phyloP scores from a whole-genome alignment of 2,113 vertebrate species.

The Saimiri boliviensis region DNA sequence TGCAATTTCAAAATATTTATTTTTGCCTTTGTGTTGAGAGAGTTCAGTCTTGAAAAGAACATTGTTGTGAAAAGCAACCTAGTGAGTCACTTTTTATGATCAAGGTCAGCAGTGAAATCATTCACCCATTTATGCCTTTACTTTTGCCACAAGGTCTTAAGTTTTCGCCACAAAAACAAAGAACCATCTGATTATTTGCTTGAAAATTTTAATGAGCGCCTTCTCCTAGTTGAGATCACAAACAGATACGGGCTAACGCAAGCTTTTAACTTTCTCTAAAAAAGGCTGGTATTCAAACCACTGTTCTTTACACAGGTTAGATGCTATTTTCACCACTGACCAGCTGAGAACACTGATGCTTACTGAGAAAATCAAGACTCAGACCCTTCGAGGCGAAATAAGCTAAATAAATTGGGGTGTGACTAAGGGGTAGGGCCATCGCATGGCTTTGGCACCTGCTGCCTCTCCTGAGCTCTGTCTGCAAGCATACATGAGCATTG shows the following conservation, averaged over 20 bases:
- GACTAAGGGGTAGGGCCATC: neutral
- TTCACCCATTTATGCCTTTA: neutral
- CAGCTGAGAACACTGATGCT: neutral
- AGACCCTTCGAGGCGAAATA: neutral
- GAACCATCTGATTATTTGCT: neutral
- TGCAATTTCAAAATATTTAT: neutral
- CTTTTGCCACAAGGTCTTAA: neutral
- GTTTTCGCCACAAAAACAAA: neutral
- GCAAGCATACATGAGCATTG: rapidly evolving
- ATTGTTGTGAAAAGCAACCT: neutral
- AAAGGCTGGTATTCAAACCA: neutral
- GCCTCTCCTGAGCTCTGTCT: neutral
- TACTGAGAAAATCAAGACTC: neutral
- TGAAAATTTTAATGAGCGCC: neutral
- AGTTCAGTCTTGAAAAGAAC: neutral
- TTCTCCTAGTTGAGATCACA: neutral
- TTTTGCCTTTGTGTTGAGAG: neutral
- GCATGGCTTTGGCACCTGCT: neutral
- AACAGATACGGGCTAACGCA: neutral
- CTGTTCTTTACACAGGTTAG: neutral
- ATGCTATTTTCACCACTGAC: neutral
- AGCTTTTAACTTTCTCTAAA: neutral
- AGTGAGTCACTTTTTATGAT: neutral
- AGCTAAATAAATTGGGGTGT: neutral
- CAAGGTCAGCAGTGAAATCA: neutral